Evolutionary conservation across 2,888 invertebrate genomes (phyloP), one percentile per base, ranked within the genome.

Genomic region (Fissipunctia ypsillon): DNA sequence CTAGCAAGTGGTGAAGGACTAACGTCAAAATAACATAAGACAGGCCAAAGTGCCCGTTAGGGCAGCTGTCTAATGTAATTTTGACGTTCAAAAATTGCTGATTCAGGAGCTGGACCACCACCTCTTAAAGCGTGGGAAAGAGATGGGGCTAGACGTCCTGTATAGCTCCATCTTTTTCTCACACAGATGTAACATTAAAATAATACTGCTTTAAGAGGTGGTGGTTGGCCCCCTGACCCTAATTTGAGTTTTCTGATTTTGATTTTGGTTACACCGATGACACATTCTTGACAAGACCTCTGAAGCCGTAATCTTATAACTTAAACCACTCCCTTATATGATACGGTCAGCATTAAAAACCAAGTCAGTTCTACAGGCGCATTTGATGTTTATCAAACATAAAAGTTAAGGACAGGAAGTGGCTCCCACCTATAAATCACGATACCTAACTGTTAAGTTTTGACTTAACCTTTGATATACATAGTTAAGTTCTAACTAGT

Each of bases 351-450:
- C 84, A 90, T 82, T 81, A 76, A 90, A 91, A 92, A 91, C 90
- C 74, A 84, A 88, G 89, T 87, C 89, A 84, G 88, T 79, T 86
- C 88, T 76, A 80, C 76, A 77, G 88, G 89, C 91, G 89, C 91
- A 91, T 92, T 88, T 85, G 88, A 87, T 83, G 90, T 89, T 91
- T 91, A 90, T 90, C 91, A 91, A 89, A 83, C 52, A 81, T 71
- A 91, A 90, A 89, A 89, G 88, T 86, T 79, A 79, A 76, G 79
- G 88, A 89, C 92, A 91, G 94, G 93, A 94, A 92, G 89, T 89
- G 85, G 90, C 91, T 91, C 92, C 89, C 86, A 84, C 52, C 77
- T 79, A 90, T 94, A 92, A 93, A 94, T 92, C 92, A 84, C 85
- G 86, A 90, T 89, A 86, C 89, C 87, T 90, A 89, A 86, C 88